Evolutionary conservation across 2,888 invertebrate genomes (phyloP).

Genomic region (Cryptops parisi): DNA sequence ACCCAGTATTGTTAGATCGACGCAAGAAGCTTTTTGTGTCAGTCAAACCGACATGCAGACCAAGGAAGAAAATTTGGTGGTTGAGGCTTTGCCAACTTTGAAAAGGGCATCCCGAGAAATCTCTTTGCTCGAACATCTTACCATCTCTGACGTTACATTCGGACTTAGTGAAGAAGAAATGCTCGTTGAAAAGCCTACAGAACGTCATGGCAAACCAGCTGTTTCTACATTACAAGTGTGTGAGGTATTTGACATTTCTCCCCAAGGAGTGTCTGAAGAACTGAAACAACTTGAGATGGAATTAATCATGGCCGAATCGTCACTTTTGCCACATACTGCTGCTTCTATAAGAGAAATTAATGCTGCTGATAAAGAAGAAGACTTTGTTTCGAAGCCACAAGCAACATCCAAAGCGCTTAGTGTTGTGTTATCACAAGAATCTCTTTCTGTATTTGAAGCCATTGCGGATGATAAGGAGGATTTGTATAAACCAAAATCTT

Average conservation of each 20-base stretch:
- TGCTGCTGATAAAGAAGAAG: conserved; percentile 12
- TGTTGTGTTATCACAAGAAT: conserved; percentile 9
- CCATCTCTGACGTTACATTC: conserved; percentile 13
- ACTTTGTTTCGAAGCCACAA: conserved; percentile 7
- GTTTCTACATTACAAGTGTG: conserved; percentile 17
- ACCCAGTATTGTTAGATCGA: too few species aligned
- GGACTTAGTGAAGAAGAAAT: conserved; percentile 18
- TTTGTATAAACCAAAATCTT: neutral
- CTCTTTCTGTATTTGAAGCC: conserved; percentile 18
- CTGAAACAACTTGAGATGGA: conserved; percentile 12
- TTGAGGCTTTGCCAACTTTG: neutral
- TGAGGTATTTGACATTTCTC: conserved; percentile 19
- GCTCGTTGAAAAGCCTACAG: conserved; percentile 15
- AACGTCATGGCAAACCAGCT: conserved; percentile 16
- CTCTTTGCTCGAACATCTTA: conserved; percentile 1
- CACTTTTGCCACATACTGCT: conserved; percentile 18
- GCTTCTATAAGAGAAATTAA: conserved; percentile 20
- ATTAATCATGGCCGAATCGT: conserved; percentile 15
- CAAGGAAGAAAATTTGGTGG: conserved; percentile 19
- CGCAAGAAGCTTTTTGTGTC: conserved; percentile 19
- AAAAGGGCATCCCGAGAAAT: conserved; percentile 9
- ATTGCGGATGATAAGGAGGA: conserved; percentile 18
- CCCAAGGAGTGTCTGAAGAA: conserved; percentile 14
- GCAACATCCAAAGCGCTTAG: conserved; percentile 7
- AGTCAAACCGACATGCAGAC: conserved; percentile 21